phyloP scores from a whole-genome alignment of 1,140 invertebrate genomes.

The Calosoma granatense region DNA sequence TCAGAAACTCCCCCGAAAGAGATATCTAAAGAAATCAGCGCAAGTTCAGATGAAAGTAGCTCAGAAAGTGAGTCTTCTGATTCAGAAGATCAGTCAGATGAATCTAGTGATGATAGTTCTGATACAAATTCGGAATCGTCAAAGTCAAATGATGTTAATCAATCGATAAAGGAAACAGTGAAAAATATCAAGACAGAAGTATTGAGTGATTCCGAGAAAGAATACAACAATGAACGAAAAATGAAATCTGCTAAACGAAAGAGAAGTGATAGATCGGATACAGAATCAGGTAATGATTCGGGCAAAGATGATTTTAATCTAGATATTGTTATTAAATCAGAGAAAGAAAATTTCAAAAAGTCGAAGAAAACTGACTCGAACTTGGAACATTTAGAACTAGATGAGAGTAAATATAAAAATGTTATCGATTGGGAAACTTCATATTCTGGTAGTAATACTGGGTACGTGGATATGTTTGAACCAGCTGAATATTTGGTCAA shows the following conservation, averaged over 20 bases:
- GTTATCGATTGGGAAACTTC: not conserved
- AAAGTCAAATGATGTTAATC: not conserved
- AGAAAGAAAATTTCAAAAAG: not conserved
- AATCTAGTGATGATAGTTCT: not conserved
- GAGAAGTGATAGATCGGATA: not conserved
- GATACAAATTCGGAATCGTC: not conserved
- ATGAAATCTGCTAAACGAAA: not conserved
- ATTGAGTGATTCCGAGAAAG: not conserved
- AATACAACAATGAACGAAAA: not conserved
- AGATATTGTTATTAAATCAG: not conserved
- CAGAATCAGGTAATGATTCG: too few species aligned
- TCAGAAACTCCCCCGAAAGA: not conserved
- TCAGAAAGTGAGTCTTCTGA: not conserved
- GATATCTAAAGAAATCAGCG: not conserved
- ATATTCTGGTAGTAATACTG: not conserved
- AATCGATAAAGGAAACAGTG: not conserved
- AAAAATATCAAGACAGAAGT: conserved; percentile 7
- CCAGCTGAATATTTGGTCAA: not conserved
- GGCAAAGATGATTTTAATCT: not conserved
- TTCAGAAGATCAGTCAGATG: not conserved
- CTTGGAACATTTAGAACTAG: not conserved
- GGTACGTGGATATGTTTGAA: not conserved
- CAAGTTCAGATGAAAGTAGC: not conserved
- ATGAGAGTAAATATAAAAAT: not conserved
- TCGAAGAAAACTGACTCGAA: not conserved